These are phyloP conservation scores for Eulemur macaco DNA, from an alignment of 2,113 vertebrate species.

Conservation along the genomic window DNA sequence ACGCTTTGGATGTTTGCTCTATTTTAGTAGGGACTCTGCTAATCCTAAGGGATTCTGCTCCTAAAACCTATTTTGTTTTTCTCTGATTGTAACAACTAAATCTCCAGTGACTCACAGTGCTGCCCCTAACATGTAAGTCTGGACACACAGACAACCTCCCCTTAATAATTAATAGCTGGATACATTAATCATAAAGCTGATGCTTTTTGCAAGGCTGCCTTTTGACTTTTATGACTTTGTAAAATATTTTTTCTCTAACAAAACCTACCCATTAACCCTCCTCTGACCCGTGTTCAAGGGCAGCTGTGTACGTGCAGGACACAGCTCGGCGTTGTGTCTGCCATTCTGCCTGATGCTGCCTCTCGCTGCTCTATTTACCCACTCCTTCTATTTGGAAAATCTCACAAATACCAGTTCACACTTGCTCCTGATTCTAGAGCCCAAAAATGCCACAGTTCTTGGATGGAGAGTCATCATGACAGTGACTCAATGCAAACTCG, in stretches of 20 bases:
- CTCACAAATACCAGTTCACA: conserved; percentile 63
- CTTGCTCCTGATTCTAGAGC: conserved; percentile 56
- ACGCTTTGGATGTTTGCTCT: not conserved
- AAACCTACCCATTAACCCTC: conserved; percentile 16
- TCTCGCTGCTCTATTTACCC: not conserved
- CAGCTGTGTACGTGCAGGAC: not conserved
- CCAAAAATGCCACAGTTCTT: conserved; percentile 58
- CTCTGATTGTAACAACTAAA: conserved; percentile 36
- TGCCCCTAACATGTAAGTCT: not conserved
- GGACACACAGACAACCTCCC: conserved; percentile 46
- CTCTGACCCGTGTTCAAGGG: not conserved
- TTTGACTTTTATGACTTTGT: conserved; percentile 40
- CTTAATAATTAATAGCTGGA: conserved; percentile 60
- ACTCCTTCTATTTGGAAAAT: not conserved
- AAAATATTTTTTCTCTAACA: conserved; percentile 40
- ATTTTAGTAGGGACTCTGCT: not conserved
- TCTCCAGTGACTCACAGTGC: conserved; percentile 47
- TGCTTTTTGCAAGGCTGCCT: conserved; percentile 32
- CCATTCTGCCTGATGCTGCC: not conserved
- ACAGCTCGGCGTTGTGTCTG: not conserved
- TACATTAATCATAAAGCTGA: conserved; percentile 53
- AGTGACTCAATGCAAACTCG: conserved; percentile 64
- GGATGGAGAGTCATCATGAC: conserved; percentile 14
- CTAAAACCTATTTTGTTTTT: conserved; percentile 38
- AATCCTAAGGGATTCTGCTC: not conserved